Percentiles rank a stretch among this genome's conserved stretches.
These are phyloP conservation scores for Regulus satrapa DNA, from an alignment of 2,113 vertebrate species.

Conservation along the genomic window DNA sequence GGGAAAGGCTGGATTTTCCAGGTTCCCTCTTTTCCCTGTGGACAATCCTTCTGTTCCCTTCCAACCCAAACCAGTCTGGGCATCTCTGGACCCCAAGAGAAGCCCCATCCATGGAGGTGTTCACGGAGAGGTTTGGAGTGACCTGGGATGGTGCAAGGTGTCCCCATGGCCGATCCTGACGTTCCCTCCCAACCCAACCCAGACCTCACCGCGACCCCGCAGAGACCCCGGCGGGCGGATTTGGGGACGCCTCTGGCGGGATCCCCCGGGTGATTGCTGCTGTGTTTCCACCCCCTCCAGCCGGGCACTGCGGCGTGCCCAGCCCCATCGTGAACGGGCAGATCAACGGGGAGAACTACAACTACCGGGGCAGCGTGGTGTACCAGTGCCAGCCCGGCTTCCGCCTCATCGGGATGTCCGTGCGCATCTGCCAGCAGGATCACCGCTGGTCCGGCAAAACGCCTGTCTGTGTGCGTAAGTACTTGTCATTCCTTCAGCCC, in stretches of 20 bases:
- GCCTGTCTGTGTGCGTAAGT: slow-evolving; percentile 98
- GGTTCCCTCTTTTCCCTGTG: not conserved
- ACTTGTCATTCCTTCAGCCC: not conserved
- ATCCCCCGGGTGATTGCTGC: fast-evolving
- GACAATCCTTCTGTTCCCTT: fast-evolving
- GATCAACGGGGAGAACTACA: slow-evolving; percentile 94
- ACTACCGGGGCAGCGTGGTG: slow-evolving; percentile 93
- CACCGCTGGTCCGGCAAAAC: slow-evolving; percentile 94
- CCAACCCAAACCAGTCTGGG: not conserved
- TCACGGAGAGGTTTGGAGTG: not conserved
- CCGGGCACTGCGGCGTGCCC: slow-evolving; percentile 91
- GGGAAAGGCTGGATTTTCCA: not conserved
- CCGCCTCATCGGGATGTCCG: slow-evolving; percentile 93
- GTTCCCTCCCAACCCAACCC: fast-evolving
- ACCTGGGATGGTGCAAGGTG: not conserved
- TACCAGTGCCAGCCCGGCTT: slow-evolving; percentile 96
- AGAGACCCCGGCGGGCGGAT: fast-evolving
- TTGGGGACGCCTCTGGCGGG: fast-evolving
- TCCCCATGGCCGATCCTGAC: not conserved
- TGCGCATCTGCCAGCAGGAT: slow-evolving; percentile 97
- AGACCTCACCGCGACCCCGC: fast-evolving
- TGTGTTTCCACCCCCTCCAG: slow-evolving; percentile 23
- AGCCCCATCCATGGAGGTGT: too few species aligned
- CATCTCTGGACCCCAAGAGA: not conserved
- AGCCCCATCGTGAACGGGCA: slow-evolving; percentile 93